Conservation (phyloP, 2,888 invertebrate species). For the Ephialtes manifestator region DNA sequence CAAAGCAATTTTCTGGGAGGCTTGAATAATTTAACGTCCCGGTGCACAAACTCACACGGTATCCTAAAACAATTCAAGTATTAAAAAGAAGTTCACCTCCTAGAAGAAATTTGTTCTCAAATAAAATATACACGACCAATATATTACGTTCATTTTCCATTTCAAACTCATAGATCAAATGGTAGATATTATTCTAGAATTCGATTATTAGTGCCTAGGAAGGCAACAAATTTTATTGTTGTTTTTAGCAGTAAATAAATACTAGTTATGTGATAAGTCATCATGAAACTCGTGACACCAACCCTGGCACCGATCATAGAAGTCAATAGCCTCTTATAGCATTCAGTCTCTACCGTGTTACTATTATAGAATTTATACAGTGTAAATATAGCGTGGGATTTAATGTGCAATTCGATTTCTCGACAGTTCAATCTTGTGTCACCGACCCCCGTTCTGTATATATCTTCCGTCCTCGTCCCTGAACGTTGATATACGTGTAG, state of each 20-base stretch:
- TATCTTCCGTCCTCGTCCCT: not conserved
- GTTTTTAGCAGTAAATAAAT: not conserved
- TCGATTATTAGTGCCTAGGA: not conserved
- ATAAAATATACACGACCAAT: not conserved
- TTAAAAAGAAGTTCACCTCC: not conserved
- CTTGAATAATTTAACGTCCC: not conserved
- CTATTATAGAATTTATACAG: not conserved
- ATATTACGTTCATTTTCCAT: not conserved
- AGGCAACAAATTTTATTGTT: not conserved
- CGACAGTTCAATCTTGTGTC: slow-evolving; percentile 6
- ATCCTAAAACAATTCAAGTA: not conserved
- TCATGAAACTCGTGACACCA: not conserved
- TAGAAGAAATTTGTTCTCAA: not conserved
- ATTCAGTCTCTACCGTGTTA: not conserved
- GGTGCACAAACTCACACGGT: slow-evolving; percentile 5
- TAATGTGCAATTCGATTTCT: not conserved
- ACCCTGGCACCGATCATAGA: not conserved
- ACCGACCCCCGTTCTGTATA: not conserved
- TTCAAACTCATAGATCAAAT: too few relatives aligned
- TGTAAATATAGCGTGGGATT: not conserved
- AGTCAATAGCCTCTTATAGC: not conserved
- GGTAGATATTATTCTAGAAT: not conserved
- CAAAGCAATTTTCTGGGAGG: not conserved
- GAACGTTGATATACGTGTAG: not conserved
- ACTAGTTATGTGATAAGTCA: not conserved